These are phyloP conservation scores for Leptarthrus brevirostris DNA, from an alignment of 2,888 invertebrate genomes.

Conservation along the genomic window DNA sequence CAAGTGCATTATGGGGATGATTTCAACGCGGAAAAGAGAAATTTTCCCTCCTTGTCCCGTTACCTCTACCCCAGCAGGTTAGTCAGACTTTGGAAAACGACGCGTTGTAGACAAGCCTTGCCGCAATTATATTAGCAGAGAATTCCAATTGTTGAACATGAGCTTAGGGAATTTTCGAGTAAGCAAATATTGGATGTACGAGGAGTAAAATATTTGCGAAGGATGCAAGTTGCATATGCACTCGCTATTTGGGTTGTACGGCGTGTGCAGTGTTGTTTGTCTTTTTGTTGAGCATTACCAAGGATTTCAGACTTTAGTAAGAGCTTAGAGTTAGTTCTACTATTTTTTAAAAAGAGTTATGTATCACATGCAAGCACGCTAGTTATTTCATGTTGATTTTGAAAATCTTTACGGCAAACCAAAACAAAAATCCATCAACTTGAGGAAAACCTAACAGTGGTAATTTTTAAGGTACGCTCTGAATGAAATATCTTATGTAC, in stretches of 20 bases:
- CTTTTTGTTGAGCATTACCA: slow-evolving; percentile 6
- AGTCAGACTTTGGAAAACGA: slow-evolving; percentile 7
- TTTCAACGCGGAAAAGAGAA: slow-evolving; percentile 15
- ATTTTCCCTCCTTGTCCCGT: slow-evolving; percentile 6
- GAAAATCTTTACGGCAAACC: slow-evolving; percentile 9
- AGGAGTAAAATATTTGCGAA: slow-evolving; percentile 37
- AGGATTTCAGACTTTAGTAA: slow-evolving; percentile 1
- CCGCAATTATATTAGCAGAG: slow-evolving; percentile 52
- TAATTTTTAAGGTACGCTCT: background rate
- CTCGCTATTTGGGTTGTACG: background rate
- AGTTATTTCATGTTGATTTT: slow-evolving; percentile 24
- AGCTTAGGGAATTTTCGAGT: slow-evolving; percentile 51
- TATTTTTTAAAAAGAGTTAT: background rate
- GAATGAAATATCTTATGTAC: no score
- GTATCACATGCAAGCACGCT: background rate
- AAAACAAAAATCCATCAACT: background rate
- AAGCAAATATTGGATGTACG: slow-evolving; percentile 35
- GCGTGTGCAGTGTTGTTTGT: background rate
- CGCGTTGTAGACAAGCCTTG: slow-evolving; percentile 24
- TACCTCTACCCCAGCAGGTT: background rate
- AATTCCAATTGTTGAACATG: slow-evolving; percentile 51
- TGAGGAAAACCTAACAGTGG: background rate
- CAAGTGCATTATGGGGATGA: slow-evolving; percentile 40
- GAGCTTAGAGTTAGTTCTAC: slow-evolving; percentile 12
- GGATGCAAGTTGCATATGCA: slow-evolving; percentile 36